Evolutionary conservation across 1,140 invertebrate genomes (phyloP), one percentile per base, ranked within the genome.

Genomic region (Brachionus manjavacas): DNA sequence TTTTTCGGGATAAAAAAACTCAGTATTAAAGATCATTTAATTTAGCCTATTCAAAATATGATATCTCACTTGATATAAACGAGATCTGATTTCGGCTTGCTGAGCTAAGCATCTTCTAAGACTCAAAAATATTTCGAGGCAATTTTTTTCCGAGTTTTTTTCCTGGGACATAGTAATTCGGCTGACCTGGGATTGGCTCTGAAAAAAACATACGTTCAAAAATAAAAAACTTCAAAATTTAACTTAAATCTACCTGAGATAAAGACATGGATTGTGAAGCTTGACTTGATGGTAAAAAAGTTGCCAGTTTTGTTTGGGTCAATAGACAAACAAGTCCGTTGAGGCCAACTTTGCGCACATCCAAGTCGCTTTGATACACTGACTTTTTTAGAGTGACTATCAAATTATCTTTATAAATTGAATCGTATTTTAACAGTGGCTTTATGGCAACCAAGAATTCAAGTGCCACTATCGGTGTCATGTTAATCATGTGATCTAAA

Each of bases 101-200:
- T 81, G 79, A 16, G 35, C 64, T 25, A 81, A 64, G 25, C 79
- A 81, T 31, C 79, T 52, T 35, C 79, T 60, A n/a, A 81, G 23
- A 46, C 79, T 81, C 28, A 81, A 46, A 64, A 81, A 81, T 81
- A 81, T 81, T 81, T 81, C 79, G n/a, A 81, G 25, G 16, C 79
- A 81, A 68, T 68, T 81, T 68, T 81, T 81, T 28, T 81, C 79
- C 4, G 79, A 60, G 43, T 68, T 64, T 68, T 64, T 81, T 39
- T 81, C 79, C 23, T 81, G 79, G 2, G 79, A 81, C 52, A 81
- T 60, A 0, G 20, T 43, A 28, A 68, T 64, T n/a, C 79, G 79
- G 55, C 79, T 81, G 41, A 81, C 35, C 43, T 81, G 79, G 20
- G 79, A 81, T 25, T 81, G 79, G 35, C 49, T 81, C 79, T 81